Conservation (phyloP, 2,797 vertebrate genomes). For the Galagoides demidoff region DNA sequence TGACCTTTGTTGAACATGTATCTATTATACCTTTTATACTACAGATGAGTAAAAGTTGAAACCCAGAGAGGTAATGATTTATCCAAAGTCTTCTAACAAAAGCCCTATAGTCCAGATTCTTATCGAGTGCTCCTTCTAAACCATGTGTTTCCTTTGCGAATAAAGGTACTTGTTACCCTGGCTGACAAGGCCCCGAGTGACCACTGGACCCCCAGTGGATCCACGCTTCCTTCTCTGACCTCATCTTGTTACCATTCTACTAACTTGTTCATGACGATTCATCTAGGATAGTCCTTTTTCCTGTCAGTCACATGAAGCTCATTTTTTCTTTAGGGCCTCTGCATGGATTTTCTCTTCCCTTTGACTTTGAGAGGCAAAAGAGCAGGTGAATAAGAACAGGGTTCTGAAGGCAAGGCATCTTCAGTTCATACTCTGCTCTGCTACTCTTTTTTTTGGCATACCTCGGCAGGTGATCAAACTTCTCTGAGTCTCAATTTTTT, state of each 20-base stretch:
- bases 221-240: neutral
- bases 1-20: neutral
- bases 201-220: neutral
- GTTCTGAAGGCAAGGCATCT: neutral
- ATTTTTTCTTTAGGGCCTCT: neutral
- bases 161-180: neutral
- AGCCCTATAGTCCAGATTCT: neutral
- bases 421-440: neutral
- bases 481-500: neutral
- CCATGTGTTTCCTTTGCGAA: neutral
- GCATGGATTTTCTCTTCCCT: neutral
- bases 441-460: neutral
- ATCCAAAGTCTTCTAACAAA: neutral
- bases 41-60: neutral
- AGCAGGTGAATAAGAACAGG: neutral
- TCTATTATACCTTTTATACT: neutral
- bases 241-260: neutral
- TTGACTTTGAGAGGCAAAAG: neutral
- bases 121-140: neutral
- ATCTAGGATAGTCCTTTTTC: neutral
- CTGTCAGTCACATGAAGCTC: neutral
- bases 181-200: neutral
- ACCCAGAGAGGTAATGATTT: constrained; percentile 38
- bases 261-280: neutral
- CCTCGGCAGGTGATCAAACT: neutral